Conservation (phyloP, 2,888 invertebrate species). For the Polymixis lichenea region DNA sequence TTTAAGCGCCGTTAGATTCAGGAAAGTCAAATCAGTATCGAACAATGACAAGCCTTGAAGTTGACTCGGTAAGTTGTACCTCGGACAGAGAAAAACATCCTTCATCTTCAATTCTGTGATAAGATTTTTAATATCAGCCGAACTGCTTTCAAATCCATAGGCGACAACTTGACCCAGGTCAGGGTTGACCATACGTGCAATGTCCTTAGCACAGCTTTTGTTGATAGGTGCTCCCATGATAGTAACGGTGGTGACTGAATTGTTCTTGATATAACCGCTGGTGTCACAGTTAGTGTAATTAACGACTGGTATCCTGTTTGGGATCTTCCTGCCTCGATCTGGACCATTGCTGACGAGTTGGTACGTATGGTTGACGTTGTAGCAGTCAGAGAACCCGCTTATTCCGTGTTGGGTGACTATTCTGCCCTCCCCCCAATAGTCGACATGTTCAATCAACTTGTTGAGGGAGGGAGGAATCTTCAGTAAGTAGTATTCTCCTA, state of each 20-base stretch:
- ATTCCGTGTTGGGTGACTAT: constrained; percentile 54
- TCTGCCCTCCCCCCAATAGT: constrained; percentile 79
- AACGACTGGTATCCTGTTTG: constrained; percentile 74
- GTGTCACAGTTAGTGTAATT: constrained; percentile 73
- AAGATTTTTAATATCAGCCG: constrained; percentile 68
- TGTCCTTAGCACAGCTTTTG: constrained; percentile 73
- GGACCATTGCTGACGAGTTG: constrained; percentile 75
- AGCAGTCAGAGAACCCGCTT: constrained; percentile 73
- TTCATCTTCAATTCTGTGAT: constrained; percentile 61
- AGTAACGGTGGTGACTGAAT: constrained; percentile 72
- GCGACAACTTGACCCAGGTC: constrained; percentile 70
- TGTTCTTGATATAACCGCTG: constrained; percentile 71
- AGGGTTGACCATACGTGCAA: constrained; percentile 72
- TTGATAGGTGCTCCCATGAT: constrained; percentile 76
- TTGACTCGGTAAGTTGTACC: constrained; percentile 61
- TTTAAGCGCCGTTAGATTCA: constrained; percentile 62
- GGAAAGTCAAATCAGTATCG: constrained; percentile 65
- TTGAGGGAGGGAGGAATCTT: constrained; percentile 66
- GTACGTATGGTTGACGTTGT: constrained; percentile 74
- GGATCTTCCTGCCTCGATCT: constrained; percentile 72
- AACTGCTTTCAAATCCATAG: constrained; percentile 67
- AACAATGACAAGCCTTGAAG: constrained; percentile 67
- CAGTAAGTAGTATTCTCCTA: constrained; percentile 73
- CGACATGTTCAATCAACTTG: constrained; percentile 70
- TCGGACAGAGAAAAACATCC: constrained; percentile 62